Evolutionary conservation across 2,113 vertebrate species (phyloP), one percentile per base, ranked within the genome.

Genomic region (Sclerurus mexicanus): DNA sequence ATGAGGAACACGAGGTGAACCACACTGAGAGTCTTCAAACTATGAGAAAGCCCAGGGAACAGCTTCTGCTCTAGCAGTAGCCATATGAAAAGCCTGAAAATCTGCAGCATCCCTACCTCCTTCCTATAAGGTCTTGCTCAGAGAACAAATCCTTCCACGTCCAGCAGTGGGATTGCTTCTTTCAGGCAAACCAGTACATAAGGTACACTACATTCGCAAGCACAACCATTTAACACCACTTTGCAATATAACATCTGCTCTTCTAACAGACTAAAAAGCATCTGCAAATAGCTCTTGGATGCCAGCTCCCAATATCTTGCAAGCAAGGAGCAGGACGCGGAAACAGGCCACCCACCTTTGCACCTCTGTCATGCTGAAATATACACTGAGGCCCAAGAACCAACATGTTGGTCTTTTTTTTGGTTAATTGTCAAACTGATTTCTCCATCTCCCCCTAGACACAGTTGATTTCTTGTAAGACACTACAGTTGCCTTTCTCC

Each of bases 1-100:
- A 53, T 5, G 35, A 73, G 0, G 0, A 76, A 66, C 50, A 53
- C 5, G 35, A 73, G 0, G 0, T 1, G 19, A 86, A 46, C 40
- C 46, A 46, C 0, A 1, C 6, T 30, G 33, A 67, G 66, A 76
- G n/a, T 39, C 56, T 75, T 72, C 68, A 30, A 15, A 49, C 28
- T 50, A 37, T 0, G 2, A n/a, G 25, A 66, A n/a, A 68, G 30
- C 40, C 27, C 31, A 21, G 12, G 35, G 18, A 79, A 87, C 10
- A 27, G 30, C 23, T 39, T 10, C 30, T 11, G 9, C 40, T 64
- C 27, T 10, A 24, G 30, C 67, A 85, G 53, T 73, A 46, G 73
- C 56, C 44, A 28, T 28, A 19, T 2, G 16, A 50, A 52, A 67
- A 66, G 28, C 80, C 49, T 27, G 39, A 58, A 53, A 63, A 30